Evolutionary conservation across 2,888 invertebrate genomes (phyloP).

Genomic region (Eudasyphora cyanicolor): DNA sequence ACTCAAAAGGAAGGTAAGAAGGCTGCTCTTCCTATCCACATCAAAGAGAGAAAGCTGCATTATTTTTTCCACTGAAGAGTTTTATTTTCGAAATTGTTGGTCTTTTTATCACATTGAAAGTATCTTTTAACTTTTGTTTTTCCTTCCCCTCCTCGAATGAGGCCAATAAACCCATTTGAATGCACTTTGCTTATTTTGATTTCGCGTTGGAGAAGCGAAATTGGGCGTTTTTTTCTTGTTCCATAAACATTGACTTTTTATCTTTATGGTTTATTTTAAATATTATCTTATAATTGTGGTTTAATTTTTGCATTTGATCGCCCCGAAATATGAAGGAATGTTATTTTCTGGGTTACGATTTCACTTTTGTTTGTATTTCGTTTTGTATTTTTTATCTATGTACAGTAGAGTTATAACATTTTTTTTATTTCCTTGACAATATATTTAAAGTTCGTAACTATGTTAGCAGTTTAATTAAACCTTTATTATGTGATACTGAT

Average conservation of each 20-base stretch:
- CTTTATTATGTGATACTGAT: too few species aligned
- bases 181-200: background rate
- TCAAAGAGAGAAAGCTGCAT: too few species aligned
- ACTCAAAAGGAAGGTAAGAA: too few species aligned
- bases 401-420: background rate
- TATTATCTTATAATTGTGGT: slow-evolving; percentile 1
- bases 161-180: slow-evolving; percentile 21
- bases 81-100: too few species aligned
- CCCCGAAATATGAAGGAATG: background rate
- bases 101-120: too few species aligned
- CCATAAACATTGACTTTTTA: slow-evolving; percentile 3
- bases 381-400: background rate
- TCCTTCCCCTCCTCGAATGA: background rate
- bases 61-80: too few species aligned
- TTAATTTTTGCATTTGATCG: background rate
- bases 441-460: too few species aligned
- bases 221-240: background rate
- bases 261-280: slow-evolving; percentile 29
- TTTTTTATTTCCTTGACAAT: too few species aligned
- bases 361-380: slow-evolving; percentile 15
- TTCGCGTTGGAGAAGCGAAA: too few species aligned
- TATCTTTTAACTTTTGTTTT: background rate
- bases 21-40: too few species aligned
- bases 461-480: too few species aligned
- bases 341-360: slow-evolving; percentile 16